Conservation (phyloP, 1,140 invertebrate species). For the Lepidostoma basale region DNA sequence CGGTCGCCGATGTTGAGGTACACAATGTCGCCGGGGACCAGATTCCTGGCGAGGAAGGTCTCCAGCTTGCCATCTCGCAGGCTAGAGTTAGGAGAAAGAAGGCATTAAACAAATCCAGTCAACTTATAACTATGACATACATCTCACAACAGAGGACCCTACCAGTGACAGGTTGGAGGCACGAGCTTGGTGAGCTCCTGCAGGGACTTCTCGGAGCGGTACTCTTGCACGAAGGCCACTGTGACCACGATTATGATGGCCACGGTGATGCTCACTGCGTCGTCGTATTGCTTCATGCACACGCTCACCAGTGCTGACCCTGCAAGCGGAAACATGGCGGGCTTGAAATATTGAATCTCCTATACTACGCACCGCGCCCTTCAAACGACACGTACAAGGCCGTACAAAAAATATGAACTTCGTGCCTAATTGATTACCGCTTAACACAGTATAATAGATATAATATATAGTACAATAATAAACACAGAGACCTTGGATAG, state of each 20-base stretch:
- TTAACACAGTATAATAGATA: too few species aligned
- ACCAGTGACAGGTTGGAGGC: constrained; percentile 88
- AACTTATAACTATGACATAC: too few species aligned
- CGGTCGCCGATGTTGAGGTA: constrained; percentile 92
- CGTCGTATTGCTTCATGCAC: constrained; percentile 97
- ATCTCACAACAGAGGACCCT: constrained; percentile 49
- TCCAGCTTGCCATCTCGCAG: constrained; percentile 87
- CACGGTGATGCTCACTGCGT: constrained; percentile 97
- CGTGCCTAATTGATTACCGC: too few species aligned
- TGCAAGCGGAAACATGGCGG: too few species aligned
- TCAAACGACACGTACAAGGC: too few species aligned
- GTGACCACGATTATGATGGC: constrained; percentile 96
- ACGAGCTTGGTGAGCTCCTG: constrained; percentile 98
- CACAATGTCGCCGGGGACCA: constrained; percentile 98
- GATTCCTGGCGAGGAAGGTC: constrained; percentile 89
- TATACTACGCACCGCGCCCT: too few species aligned
- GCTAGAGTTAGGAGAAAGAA: constrained; percentile 66
- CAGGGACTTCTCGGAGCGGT: constrained; percentile 99
- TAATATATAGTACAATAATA: too few species aligned
- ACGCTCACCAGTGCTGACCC: constrained; percentile 96
- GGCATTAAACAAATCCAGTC: too few species aligned
- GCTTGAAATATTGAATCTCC: too few species aligned
- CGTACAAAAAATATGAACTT: too few species aligned
- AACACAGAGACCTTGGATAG: too few species aligned
- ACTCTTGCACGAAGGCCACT: constrained; percentile 99